phyloP scores from a whole-genome alignment of 2,797 vertebrate genomes.

The Myotis planiceps region DNA sequence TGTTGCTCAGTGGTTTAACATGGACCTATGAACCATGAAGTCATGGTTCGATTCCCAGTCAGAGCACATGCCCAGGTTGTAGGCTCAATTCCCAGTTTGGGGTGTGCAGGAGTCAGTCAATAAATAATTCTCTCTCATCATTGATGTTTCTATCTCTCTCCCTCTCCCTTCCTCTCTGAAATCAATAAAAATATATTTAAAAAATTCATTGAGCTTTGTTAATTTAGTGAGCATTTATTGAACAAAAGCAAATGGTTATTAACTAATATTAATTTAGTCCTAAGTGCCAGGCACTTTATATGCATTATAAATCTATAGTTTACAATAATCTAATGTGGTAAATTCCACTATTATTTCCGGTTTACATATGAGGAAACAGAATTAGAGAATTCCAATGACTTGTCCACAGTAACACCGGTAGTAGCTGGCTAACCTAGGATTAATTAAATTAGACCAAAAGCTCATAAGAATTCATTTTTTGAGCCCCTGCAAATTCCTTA shows the following conservation, averaged over 20 bases:
- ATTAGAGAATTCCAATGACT: not conserved
- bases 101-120: too few species aligned
- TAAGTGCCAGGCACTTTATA: not conserved
- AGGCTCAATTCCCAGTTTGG: too few species aligned
- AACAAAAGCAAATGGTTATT: not conserved
- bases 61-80: too few species aligned
- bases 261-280: not conserved
- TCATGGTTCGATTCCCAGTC: too few species aligned
- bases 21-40: too few species aligned
- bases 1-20: too few species aligned
- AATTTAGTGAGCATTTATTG: not conserved
- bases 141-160: too few species aligned
- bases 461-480: not conserved
- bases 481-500: not conserved
- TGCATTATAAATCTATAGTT: not conserved
- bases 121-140: too few species aligned
- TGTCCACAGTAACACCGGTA: not conserved
- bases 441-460: slow-evolving; percentile 6
- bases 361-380: not conserved
- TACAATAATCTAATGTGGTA: not conserved
- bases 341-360: not conserved
- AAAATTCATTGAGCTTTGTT: not conserved
- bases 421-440: not conserved
- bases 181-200: too few species aligned
- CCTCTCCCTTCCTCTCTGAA: too few species aligned